Evolutionary conservation across 1,140 invertebrate genomes (phyloP), one percentile per base, ranked within the genome.

Genomic region (Agraylea sexmaculata): DNA sequence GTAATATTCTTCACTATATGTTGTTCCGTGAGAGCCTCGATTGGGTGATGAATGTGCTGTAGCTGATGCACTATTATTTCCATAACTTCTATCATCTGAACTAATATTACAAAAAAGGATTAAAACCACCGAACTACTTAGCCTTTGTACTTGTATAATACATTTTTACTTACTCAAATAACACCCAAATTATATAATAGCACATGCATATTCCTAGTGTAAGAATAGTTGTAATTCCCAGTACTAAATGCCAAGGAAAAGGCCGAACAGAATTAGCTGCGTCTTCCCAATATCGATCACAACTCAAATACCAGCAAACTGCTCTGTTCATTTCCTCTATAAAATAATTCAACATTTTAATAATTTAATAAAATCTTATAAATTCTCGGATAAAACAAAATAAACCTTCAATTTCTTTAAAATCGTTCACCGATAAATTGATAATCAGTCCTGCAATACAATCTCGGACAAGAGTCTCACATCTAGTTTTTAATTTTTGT

Each of bases 241-340:
- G 68, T 28, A 84, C 69, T 39, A 80, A 60, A 37, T 80, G 80
- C 80, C 84, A 86, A 8, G 85, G 83, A 57, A 86, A 87, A 42
- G 75, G 77, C 43, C 78, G 69, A 15, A 78, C 71, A 49, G 81
- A 77, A 36, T 77, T 69, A 44, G 77, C 77, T 3, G 80, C 76
- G 56, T 87, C 83, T 58, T 87, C 83, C 84, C 85, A 90, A 61
- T 89, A 93, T 32, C 82, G 77, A 55, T 90, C 84, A 58, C 89
- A 93, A 40, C 85, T 88, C 46, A 92, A 66, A 60, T 88, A 91
- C 77, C 86, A 90, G 58, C 88, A 93, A 33, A 91, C 77, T 7
- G 81, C 83, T 51, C 82, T 75, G 56, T 88, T 83, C 57, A 91
- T 71, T 54, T 88, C 83, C 54, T 83, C 87, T 89, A 53, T 25